These are phyloP conservation scores for Dendrolimus punctatus DNA, from an alignment of 1,140 invertebrate species.

Conservation along the genomic window DNA sequence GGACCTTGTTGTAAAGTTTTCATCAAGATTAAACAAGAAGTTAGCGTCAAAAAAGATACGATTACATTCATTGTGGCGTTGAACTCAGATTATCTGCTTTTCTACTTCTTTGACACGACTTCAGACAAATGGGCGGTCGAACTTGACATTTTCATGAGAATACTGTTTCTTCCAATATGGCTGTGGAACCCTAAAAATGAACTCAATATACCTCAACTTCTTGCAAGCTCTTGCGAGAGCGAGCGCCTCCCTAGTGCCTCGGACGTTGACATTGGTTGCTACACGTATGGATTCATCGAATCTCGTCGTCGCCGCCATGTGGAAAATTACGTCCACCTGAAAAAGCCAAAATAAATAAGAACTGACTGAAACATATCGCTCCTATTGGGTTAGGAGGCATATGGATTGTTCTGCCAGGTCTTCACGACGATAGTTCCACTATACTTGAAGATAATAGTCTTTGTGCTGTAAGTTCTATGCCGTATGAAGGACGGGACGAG, in stretches of 20 bases:
- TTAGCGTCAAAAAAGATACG: too few relatives aligned
- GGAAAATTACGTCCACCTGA: conserved; percentile 18
- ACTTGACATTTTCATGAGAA: not conserved
- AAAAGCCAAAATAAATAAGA: not conserved
- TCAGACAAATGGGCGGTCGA: not conserved
- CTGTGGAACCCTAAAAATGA: not conserved
- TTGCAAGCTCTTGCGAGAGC: conserved; percentile 24
- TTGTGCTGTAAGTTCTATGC: too few relatives aligned
- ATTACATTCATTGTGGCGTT: too few relatives aligned
- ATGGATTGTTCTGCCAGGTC: too few relatives aligned
- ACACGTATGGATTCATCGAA: conserved; percentile 84
- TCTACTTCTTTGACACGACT: not conserved
- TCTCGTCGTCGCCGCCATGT: conserved; percentile 29
- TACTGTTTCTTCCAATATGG: not conserved
- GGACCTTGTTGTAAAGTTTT: too few relatives aligned
- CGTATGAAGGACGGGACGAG: too few relatives aligned
- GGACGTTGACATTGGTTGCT: conserved; percentile 72
- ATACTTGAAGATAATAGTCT: too few relatives aligned
- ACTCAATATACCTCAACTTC: conserved; percentile 12
- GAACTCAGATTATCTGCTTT: too few relatives aligned
- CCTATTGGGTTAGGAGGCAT: too few relatives aligned
- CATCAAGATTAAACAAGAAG: too few relatives aligned
- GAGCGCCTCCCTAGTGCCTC: conserved; percentile 75
- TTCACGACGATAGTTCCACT: too few relatives aligned
- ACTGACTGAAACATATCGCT: not conserved